phyloP scores from a whole-genome alignment of 2,113 vertebrate genomes.

The Atherinomorus stipes region DNA sequence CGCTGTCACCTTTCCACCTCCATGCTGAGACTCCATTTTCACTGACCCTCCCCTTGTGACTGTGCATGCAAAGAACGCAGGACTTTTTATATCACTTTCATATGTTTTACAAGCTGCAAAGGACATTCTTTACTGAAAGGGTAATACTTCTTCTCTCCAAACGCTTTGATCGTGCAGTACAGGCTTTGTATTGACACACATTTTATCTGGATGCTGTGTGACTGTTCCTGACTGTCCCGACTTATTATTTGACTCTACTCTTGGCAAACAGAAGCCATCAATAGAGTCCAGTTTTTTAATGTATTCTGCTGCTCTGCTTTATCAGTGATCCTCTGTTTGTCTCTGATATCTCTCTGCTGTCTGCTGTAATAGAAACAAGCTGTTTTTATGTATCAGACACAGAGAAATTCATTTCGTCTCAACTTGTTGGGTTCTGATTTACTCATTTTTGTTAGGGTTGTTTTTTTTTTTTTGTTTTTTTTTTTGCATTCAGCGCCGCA shows the following conservation, averaged over 20 bases:
- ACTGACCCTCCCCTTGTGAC: slow-evolving; percentile 22
- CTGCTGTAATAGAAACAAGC: not conserved
- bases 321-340: not conserved
- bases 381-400: slow-evolving; percentile 37
- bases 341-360: slow-evolving; percentile 43
- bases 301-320: slow-evolving; percentile 1
- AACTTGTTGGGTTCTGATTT: slow-evolving; percentile 27
- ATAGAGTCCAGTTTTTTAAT: slow-evolving; percentile 50
- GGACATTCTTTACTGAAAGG: slow-evolving; percentile 88
- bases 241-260: slow-evolving; percentile 59
- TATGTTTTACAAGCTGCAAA: slow-evolving; percentile 87
- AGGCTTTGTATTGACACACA: slow-evolving; percentile 47
- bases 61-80: slow-evolving; percentile 53
- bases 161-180: slow-evolving; percentile 45
- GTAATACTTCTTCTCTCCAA: slow-evolving; percentile 76
- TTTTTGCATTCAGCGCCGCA: slow-evolving; percentile 23
- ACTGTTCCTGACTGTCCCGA: slow-evolving; percentile 28
- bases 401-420: slow-evolving; percentile 41
- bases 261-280: slow-evolving; percentile 49
- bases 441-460: slow-evolving; percentile 30
- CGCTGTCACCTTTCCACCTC: slow-evolving; percentile 33
- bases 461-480: slow-evolving; percentile 12
- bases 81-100: slow-evolving; percentile 75
- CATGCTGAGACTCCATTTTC: slow-evolving; percentile 27
- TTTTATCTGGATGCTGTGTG: slow-evolving; percentile 62